Evolutionary conservation across 1,140 invertebrate genomes (phyloP), one percentile per base, ranked within the genome.

Genomic region (Pogonus chalceus): DNA sequence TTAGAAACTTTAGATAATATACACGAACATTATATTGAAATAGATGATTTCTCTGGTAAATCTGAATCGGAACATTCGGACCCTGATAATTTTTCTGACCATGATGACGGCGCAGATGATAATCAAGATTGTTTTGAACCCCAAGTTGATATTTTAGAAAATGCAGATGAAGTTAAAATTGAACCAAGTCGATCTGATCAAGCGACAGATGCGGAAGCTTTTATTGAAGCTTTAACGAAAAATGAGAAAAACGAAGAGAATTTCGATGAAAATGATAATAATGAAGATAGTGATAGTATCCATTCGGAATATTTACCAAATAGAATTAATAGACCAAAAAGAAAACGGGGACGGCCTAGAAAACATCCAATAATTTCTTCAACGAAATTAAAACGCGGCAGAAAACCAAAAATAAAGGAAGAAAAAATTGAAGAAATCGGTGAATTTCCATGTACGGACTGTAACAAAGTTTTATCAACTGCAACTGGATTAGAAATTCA

Each of bases 1-100:
- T 57, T 69, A 47, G 66, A 69, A 47, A 66, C 65, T 58, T 53
- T 69, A 20, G 64, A 69, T 54, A 69, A 69, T 53, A 62, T 67
- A 20, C 62, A 65, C 26, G 60, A 69, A 46, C 63, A 67, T 57
- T 67, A 66, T 55, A 61, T 61, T 47, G 57, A 69, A 56, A 63
- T 69, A 26, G 65, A 67, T 50, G 60, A 59, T 49, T 63, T 65
- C 21, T 51, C 23, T 14, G 47, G 47, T n/a, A 49, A 21, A 23
- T 21, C 22, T 20, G 49, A 31, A 35, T 18, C 23, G 4, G 23
- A 7, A 43, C 37, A 43, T 52, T 56, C 59, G 0, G 58, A 57
- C 23, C 35, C 46, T 10, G 56, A 31, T 43, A 43, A 43, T 10
- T 61, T 62, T 50, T 60, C 55, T 14, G 57, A 66, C 53, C 31